Conservation (phyloP, 2,888 invertebrate genomes). For the Oegoconia quadripuncta region DNA sequence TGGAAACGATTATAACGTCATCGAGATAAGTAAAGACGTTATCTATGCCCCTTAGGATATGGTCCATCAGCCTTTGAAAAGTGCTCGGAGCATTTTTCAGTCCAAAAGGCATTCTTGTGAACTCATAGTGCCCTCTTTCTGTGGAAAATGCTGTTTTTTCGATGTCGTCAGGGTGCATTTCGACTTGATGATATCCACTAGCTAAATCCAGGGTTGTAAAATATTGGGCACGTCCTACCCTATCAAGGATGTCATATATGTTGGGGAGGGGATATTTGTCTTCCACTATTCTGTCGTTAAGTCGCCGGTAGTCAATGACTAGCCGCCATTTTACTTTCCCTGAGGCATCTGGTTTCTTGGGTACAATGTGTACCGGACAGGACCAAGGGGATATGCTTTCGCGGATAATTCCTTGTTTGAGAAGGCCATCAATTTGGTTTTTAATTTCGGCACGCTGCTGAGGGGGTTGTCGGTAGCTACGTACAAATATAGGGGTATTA, state of each 20-base stretch:
- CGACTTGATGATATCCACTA: constrained; percentile 21
- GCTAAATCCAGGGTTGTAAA: constrained; percentile 21
- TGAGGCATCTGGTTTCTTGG: constrained; percentile 33
- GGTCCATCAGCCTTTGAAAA: no score
- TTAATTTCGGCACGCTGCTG: constrained; percentile 1
- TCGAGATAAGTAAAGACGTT: no score
- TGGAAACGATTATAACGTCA: constrained; percentile 36
- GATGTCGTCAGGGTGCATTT: constrained; percentile 12
- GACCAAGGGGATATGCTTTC: constrained; percentile 23
- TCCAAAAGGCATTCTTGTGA: constrained; percentile 23
- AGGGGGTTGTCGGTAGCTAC: constrained; percentile 2
- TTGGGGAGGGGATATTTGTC: no score
- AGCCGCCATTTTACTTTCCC: constrained; percentile 25
- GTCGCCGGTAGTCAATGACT: constrained; percentile 43
- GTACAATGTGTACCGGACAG: constrained; percentile 26
- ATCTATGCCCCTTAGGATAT: constrained; percentile 45
- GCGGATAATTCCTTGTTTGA: constrained; percentile 18
- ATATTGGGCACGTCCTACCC: no score
- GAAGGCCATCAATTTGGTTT: constrained; percentile 17
- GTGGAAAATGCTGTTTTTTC: constrained; percentile 20
- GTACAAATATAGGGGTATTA: constrained; percentile 21
- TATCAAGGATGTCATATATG: no score
- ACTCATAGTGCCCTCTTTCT: constrained; percentile 20
- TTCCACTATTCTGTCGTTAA: constrained; percentile 22
- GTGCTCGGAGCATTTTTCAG: constrained; percentile 49